phyloP scores from a whole-genome alignment of 2,888 invertebrate genomes.

The Hypolimnas misippus region DNA sequence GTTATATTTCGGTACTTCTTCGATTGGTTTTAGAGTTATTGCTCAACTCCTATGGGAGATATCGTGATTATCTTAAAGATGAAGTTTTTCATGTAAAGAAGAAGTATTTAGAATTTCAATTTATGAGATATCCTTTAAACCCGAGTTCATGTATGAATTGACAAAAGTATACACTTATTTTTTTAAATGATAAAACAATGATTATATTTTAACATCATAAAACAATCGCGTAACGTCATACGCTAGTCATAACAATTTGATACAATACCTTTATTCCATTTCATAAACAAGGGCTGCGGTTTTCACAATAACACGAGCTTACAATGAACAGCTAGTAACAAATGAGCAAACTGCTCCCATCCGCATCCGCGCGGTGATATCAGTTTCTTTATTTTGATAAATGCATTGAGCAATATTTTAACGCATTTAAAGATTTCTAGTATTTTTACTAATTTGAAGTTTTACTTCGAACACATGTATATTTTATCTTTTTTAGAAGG shows the following conservation, averaged over 20 bases:
- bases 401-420: constrained; percentile 3
- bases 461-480: neutral
- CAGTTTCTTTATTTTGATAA: constrained; percentile 8
- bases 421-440: constrained; percentile 3
- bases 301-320: constrained; percentile 32
- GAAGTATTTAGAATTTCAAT: too few species aligned
- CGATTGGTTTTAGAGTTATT: too few species aligned
- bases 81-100: too few species aligned
- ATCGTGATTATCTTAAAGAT: too few species aligned
- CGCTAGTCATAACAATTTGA: constrained; percentile 31
- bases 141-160: too few species aligned
- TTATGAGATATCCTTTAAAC: too few species aligned
- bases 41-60: too few species aligned
- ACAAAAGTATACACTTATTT: too few species aligned
- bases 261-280: constrained; percentile 39
- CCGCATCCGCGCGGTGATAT: constrained; percentile 30
- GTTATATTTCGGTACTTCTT: too few species aligned
- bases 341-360: constrained; percentile 42
- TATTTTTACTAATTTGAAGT: neutral
- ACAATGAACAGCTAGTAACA: constrained; percentile 39
- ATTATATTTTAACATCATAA: neutral
- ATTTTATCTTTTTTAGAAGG: constrained; percentile 8
- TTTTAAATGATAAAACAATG: too few species aligned
- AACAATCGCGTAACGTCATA: constrained; percentile 8
- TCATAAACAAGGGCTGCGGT: constrained; percentile 32